Percentiles rank a stretch among this genome's conserved stretches.
Evolutionary conservation across 2,113 vertebrate genomes (phyloP).

Genomic region (Channa maculata): DNA sequence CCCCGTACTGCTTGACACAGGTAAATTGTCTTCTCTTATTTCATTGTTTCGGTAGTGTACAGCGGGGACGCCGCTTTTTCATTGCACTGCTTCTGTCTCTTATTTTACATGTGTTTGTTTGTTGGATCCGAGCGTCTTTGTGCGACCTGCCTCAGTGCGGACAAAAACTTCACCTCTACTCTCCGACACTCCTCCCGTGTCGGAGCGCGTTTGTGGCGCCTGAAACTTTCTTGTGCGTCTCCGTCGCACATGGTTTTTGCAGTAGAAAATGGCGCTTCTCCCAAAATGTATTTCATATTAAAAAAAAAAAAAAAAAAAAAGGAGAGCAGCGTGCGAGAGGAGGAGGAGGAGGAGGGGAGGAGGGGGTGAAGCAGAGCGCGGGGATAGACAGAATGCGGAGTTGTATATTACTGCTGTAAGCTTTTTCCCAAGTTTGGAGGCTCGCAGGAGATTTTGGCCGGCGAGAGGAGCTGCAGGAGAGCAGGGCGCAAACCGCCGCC

Average conservation of each 20-base stretch:
- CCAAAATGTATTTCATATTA: conserved; percentile 79
- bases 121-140: conserved; percentile 11
- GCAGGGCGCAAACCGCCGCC: conserved; percentile 47
- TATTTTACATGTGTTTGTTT: conserved; percentile 12
- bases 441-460: conserved; percentile 12
- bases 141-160: conserved; percentile 1
- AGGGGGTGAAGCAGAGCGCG: conserved; percentile 45
- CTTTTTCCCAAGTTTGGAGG: conserved; percentile 17
- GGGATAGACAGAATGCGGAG: conserved; percentile 35
- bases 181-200: conserved; percentile 40
- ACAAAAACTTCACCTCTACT: conserved; percentile 36
- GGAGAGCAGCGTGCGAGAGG: conserved; percentile 50
- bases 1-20: conserved; percentile 89
- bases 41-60: conserved; percentile 38
- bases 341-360: conserved; percentile 14
- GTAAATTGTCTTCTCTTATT: conserved; percentile 77
- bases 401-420: conserved; percentile 33
- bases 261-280: conserved; percentile 86
- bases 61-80: conserved; percentile 35
- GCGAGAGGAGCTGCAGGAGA: conserved; percentile 32
- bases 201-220: conserved; percentile 31
- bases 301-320: conserved; percentile 21
- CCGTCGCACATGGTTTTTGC: conserved; percentile 72
- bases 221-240: conserved; percentile 61
- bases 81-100: conserved; percentile 18